phyloP scores from a whole-genome alignment of 2,113 vertebrate genomes.

The Hippocampus barbouri region DNA sequence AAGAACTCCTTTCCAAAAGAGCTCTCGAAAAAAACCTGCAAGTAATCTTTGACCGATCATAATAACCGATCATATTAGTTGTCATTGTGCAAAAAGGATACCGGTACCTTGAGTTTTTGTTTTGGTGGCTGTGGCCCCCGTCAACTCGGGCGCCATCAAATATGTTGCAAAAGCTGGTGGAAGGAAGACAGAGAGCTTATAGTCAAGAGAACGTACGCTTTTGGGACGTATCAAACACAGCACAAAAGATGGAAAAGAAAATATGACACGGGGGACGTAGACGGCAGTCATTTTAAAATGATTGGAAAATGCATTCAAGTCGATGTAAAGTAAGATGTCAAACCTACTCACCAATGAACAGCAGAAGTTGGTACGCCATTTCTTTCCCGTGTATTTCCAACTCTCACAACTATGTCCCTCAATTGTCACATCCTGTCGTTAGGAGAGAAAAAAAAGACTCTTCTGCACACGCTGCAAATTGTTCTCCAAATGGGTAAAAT shows the following conservation, averaged over 20 bases:
- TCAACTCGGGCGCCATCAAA: slow-evolving; percentile 82
- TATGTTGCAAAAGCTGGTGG: slow-evolving; percentile 84
- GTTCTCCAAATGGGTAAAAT: slow-evolving; percentile 8
- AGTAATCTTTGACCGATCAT: not conserved
- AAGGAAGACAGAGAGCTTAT: not conserved
- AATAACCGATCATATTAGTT: not conserved
- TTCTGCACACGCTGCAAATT: slow-evolving; percentile 13
- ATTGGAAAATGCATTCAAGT: not conserved
- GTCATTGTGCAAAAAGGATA: slow-evolving; percentile 46
- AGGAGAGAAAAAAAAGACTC: not conserved
- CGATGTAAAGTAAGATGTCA: not conserved
- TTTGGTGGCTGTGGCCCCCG: slow-evolving; percentile 72
- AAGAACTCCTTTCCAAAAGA: not conserved
- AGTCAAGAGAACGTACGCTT: too few relatives aligned
- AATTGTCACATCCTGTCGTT: slow-evolving; percentile 13
- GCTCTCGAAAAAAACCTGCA: not conserved
- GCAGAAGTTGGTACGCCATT: slow-evolving; percentile 61
- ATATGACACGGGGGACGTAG: not conserved
- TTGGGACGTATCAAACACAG: not conserved
- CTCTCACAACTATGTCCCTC: slow-evolving; percentile 26
- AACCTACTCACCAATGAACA: slow-evolving; percentile 56
- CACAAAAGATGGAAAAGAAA: not conserved
- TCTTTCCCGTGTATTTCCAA: slow-evolving; percentile 37
- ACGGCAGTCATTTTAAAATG: not conserved
- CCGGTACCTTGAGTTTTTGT: slow-evolving; percentile 91